phyloP scores from a whole-genome alignment of 2,797 vertebrate genomes.

The Clarias fuscus region DNA sequence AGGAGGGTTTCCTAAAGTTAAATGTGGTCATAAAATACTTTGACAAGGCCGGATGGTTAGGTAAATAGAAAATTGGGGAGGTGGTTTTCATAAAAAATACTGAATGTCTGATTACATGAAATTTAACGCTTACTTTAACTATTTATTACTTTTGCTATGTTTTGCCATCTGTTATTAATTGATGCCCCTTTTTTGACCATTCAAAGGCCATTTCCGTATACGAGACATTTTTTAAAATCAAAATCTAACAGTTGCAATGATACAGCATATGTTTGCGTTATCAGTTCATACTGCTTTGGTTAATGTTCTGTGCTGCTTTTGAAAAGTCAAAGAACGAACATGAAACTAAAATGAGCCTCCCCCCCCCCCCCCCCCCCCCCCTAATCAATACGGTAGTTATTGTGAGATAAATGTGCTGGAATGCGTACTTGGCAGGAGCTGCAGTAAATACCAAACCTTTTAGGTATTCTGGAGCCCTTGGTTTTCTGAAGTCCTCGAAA shows the following conservation, averaged over 20 bases:
- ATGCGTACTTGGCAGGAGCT: not conserved
- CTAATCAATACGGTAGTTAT: not conserved
- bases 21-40: constrained; percentile 27
- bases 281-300: not conserved
- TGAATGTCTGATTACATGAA: not conserved
- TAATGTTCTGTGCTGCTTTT: not conserved
- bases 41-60: not conserved
- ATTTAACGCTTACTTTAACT: not conserved
- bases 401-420: not conserved
- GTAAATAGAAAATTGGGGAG: not conserved
- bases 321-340: too few relatives aligned
- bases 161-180: too few relatives aligned
- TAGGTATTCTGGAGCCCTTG: not conserved
- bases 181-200: not conserved
- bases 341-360: not conserved
- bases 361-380: too few relatives aligned
- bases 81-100: not conserved
- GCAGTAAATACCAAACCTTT: not conserved
- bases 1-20: constrained; percentile 7
- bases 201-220: not conserved
- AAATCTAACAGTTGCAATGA: too few relatives aligned
- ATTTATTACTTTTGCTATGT: not conserved
- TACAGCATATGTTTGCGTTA: not conserved
- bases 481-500: not conserved
- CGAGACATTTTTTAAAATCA: not conserved